Evolutionary conservation across 2,113 vertebrate species (phyloP).

Genomic region (Scolopax mira): DNA sequence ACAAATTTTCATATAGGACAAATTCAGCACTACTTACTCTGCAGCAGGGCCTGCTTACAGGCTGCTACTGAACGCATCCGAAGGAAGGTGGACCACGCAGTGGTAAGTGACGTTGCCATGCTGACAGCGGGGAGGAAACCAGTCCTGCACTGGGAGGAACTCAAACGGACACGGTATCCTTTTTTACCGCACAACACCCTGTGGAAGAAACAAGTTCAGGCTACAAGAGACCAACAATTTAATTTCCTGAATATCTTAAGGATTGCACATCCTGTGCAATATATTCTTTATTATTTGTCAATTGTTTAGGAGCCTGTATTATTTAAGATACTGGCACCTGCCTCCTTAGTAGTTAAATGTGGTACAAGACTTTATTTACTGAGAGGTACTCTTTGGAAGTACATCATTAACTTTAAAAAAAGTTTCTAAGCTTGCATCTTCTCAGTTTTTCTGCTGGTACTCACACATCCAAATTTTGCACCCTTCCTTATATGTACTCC

Average conservation of each 20-base stretch:
- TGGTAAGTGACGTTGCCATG: neutral
- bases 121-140: neutral
- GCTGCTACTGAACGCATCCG: neutral
- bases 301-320: neutral
- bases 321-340: neutral
- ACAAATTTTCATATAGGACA: neutral
- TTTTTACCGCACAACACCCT: neutral
- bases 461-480: neutral
- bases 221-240: neutral
- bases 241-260: neutral
- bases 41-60: neutral
- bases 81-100: neutral
- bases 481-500: neutral
- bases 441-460: neutral
- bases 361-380: neutral
- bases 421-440: neutral
- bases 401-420: neutral
- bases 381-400: neutral
- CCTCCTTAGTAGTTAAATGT: neutral
- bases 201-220: neutral
- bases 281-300: neutral
- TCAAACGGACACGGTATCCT: neutral
- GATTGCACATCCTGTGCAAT: too few relatives aligned
- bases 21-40: constrained; percentile 23
- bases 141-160: neutral